These are phyloP conservation scores for Nomada ferruginata DNA, from an alignment of 2,888 invertebrate genomes.

Conservation along the genomic window DNA sequence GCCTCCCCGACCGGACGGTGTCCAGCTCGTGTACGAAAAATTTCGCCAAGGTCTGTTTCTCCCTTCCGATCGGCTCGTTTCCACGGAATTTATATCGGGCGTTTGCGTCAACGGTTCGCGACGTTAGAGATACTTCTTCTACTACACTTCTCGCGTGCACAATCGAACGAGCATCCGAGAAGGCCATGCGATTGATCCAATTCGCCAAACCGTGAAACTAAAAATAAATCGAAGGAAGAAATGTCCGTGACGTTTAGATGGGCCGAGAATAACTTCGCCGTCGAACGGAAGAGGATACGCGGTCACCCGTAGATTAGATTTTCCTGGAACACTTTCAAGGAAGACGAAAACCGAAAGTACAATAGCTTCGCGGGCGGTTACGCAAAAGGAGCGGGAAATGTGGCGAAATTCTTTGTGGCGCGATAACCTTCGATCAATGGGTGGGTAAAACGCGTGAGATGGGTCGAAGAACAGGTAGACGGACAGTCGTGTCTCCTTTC, in stretches of 20 bases:
- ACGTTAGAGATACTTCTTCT: neutral
- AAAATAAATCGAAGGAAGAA: too few species aligned
- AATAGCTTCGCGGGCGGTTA: constrained; percentile 61
- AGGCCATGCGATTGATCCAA: too few species aligned
- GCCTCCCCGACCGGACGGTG: constrained; percentile 41
- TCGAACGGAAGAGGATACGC: constrained; percentile 20
- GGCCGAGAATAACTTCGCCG: neutral
- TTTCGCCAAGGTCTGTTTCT: constrained; percentile 54
- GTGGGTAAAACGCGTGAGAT: constrained; percentile 42
- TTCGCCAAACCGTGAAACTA: too few species aligned
- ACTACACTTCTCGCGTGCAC: too few species aligned
- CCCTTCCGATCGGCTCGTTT: constrained; percentile 16
- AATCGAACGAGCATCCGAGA: too few species aligned
- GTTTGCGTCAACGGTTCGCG: neutral
- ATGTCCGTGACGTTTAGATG: too few species aligned
- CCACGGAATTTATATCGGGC: neutral
- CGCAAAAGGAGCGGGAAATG: constrained; percentile 72
- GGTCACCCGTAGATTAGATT: constrained; percentile 24
- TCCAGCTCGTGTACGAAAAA: constrained; percentile 42
- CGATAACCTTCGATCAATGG: constrained; percentile 31
- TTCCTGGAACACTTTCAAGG: constrained; percentile 27
- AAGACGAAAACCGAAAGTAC: neutral
- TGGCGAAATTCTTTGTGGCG: constrained; percentile 64
- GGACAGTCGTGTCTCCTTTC: constrained; percentile 3
- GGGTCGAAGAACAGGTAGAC: constrained; percentile 59